phyloP scores from a whole-genome alignment of 2,797 vertebrate genomes.

The Sarcophilus harrisii region DNA sequence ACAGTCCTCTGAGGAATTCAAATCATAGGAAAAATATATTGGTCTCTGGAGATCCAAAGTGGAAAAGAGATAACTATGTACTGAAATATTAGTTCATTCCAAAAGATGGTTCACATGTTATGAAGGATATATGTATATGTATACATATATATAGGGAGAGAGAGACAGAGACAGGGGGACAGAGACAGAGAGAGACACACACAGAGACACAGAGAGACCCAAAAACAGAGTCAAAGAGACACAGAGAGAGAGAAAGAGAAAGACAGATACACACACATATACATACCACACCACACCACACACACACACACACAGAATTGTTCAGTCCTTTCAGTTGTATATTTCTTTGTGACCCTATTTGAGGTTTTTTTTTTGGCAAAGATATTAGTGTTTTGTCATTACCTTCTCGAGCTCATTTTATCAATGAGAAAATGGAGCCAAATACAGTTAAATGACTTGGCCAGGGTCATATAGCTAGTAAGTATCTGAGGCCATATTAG shows the following conservation, averaged over 20 bases:
- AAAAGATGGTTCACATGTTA: conserved; percentile 6
- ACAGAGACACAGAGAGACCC: too few species aligned
- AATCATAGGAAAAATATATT: conserved; percentile 56
- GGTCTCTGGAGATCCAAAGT: conserved; percentile 56
- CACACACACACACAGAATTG: too few species aligned
- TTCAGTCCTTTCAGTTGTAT: background rate
- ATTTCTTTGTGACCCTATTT: background rate
- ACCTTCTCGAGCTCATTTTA: background rate
- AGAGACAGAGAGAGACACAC: too few species aligned
- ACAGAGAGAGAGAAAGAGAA: too few species aligned
- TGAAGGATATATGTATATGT: background rate
- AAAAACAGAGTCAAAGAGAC: too few species aligned
- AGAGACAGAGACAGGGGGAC: too few species aligned
- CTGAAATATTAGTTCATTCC: conserved; percentile 23
- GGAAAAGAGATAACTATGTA: conserved; percentile 57
- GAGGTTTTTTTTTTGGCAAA: background rate
- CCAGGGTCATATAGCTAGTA: background rate
- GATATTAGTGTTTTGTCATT: background rate
- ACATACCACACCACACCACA: too few species aligned
- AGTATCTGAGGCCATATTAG: background rate
- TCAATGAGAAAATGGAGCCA: background rate
- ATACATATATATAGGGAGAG: too few species aligned
- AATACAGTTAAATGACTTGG: background rate
- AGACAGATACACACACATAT: too few species aligned
- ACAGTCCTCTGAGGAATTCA: conserved; percentile 60